Evolutionary conservation across 2,888 invertebrate species (phyloP).

Genomic region (Chrysolina haemoptera): DNA sequence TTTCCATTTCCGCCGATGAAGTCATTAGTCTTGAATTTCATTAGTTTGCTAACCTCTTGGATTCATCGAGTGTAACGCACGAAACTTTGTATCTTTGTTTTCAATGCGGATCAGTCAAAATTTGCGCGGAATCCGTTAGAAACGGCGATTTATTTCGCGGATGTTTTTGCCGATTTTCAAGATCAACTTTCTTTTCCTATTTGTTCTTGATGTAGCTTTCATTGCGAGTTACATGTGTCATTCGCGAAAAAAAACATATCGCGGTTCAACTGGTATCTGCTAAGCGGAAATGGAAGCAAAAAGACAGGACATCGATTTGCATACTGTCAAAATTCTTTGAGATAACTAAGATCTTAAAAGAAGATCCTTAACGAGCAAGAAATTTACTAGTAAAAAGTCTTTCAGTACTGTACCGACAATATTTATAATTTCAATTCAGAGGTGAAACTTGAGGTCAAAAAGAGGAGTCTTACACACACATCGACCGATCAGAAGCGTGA

Average conservation of each 20-base stretch:
- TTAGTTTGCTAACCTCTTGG: conserved; percentile 25
- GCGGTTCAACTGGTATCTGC: not conserved
- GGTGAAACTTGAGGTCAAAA: too few species aligned
- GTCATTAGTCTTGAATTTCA: conserved; percentile 17
- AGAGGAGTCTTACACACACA: too few species aligned
- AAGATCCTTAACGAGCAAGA: too few species aligned
- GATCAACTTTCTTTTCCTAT: not conserved
- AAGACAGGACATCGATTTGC: not conserved
- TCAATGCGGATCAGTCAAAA: not conserved
- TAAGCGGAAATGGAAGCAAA: not conserved
- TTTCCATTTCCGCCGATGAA: conserved; percentile 25
- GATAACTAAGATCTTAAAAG: too few species aligned
- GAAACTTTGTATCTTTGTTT: not conserved
- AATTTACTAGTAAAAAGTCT: too few species aligned
- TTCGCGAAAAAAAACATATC: not conserved
- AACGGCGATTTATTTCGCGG: not conserved
- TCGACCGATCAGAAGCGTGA: too few species aligned
- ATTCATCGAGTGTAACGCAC: not conserved
- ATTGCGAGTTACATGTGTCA: not conserved
- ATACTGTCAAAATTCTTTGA: too few species aligned
- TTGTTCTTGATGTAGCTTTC: not conserved
- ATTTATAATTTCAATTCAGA: too few species aligned
- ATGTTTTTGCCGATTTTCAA: not conserved
- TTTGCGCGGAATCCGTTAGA: not conserved
- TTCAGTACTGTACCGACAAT: too few species aligned